Evolutionary conservation across 2,113 vertebrate genomes (phyloP), one percentile per base, ranked within the genome.

Genomic region (Dasyornis broadbenti): DNA sequence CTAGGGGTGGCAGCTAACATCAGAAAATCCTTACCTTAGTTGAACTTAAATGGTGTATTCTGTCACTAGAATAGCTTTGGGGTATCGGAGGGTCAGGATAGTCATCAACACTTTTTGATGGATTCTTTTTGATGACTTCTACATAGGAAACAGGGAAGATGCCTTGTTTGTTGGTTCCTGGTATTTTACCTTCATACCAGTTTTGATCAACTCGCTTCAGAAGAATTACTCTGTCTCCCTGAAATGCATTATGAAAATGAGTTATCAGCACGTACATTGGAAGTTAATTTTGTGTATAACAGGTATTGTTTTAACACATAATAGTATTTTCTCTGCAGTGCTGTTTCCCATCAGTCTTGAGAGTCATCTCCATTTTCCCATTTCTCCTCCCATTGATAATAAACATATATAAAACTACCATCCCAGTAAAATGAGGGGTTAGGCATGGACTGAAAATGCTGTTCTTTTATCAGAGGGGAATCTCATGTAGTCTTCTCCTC

Each of bases 101-200:
- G 60, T 98, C 98, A 82, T 98, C 80, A 60, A 98, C 97, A 91
- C 98, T 98, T 97, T 98, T 99, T 91, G 98, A 96, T 28, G 98
- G 89, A 22, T 98, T 99, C 94, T 98, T 98, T 96, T 98, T 99
- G 94, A 99, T 47, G 52, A 99, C 97, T 97, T 99, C 99, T 53
- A 99, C 98, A 12, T 99, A 99, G 88, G 99, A 99, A 70, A 99
- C 98, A 4, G 99, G 99, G 97, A 99, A 99, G 97, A 99, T 99
- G 86, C 99, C 99, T 98, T 99, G 99, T 96, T 98, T 99, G 97
- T 96, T 98, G 90, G 98, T 98, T 93, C 99, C 99, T 73, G 98
- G 98, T 94, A 99, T 99, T 98, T 98, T 99, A 88, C 99, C 99
- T 98, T 99, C 99, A 83, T 99, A 99, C 99, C 99, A 99, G 97